Percentiles rank a stretch among this genome's conserved stretches.
These are phyloP conservation scores for Octomys mimax DNA, from an alignment of 2,797 vertebrate genomes.

Conservation along the genomic window DNA sequence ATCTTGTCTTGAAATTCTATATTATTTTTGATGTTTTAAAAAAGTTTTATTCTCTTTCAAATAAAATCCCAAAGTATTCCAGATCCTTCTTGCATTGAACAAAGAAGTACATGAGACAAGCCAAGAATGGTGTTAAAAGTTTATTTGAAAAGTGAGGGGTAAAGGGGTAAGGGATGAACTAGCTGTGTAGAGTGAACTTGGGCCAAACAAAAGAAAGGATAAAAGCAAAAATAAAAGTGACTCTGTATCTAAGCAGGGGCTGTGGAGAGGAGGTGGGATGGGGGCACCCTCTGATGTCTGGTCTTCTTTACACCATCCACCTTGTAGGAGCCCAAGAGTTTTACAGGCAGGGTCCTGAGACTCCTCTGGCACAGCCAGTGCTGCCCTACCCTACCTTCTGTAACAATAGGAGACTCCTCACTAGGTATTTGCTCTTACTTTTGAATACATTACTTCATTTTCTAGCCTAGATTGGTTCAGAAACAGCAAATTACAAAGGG, in stretches of 20 bases:
- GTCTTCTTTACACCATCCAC: not conserved
- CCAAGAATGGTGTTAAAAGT: not conserved
- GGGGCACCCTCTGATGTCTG: not conserved
- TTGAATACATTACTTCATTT: constrained; percentile 29
- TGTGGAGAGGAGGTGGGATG: not conserved
- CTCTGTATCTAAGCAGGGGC: not conserved
- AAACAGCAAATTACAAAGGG: not conserved
- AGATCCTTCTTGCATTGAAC: not conserved
- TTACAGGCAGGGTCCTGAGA: not conserved
- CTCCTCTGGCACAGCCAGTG: not conserved
- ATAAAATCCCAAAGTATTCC: not conserved
- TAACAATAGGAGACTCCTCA: not conserved
- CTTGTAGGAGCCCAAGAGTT: not conserved
- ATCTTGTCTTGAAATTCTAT: too few species aligned
- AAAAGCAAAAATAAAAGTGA: not conserved
- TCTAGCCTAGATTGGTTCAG: not conserved
- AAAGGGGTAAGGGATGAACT: not conserved
- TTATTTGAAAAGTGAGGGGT: not conserved
- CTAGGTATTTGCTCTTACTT: constrained; percentile 22
- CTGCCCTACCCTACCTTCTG: not conserved
- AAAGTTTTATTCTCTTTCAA: too few species aligned
- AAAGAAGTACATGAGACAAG: not conserved
- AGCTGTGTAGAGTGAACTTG: not conserved
- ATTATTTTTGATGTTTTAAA: too few species aligned
- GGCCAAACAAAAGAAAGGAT: not conserved